Evolutionary conservation across 2,888 invertebrate genomes (phyloP).

Genomic region (Parascotia fuliginaria): DNA sequence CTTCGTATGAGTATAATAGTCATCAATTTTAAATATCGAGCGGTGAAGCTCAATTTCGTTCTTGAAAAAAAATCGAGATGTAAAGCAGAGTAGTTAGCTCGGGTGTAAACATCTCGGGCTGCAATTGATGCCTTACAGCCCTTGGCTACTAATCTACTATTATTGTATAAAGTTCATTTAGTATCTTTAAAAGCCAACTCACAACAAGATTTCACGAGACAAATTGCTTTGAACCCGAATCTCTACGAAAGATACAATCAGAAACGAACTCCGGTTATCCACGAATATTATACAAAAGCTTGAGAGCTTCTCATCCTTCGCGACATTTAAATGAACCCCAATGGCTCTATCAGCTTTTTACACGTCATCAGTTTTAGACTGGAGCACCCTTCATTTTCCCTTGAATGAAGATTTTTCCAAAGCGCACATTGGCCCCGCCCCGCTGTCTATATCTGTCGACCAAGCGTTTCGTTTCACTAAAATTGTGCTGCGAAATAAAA

Average conservation of each 20-base stretch:
- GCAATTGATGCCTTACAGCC: no score
- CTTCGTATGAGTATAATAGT: no score
- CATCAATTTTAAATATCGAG: no score
- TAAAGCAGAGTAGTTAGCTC: no score
- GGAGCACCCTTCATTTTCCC: constrained; percentile 70
- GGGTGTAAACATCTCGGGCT: no score
- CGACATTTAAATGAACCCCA: constrained; percentile 74
- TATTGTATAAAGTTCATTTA: no score
- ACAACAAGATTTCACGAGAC: neutral
- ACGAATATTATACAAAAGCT: constrained; percentile 49
- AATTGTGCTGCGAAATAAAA: constrained; percentile 23
- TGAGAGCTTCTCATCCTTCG: constrained; percentile 64
- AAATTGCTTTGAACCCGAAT: constrained; percentile 15
- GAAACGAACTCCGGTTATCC: constrained; percentile 29
- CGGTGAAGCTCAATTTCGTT: no score
- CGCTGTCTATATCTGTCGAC: constrained; percentile 57
- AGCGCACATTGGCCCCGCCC: constrained; percentile 51
- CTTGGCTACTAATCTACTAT: no score
- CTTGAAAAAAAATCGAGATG: no score
- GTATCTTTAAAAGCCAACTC: no score
- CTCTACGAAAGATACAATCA: constrained; percentile 34
- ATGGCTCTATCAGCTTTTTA: constrained; percentile 77
- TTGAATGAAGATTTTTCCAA: constrained; percentile 69
- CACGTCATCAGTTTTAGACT: constrained; percentile 77
- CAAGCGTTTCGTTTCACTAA: constrained; percentile 57